Evolutionary conservation across 2,113 vertebrate genomes (phyloP), one percentile per base, ranked within the genome.

Genomic region (Neolamprologus ventralis): DNA sequence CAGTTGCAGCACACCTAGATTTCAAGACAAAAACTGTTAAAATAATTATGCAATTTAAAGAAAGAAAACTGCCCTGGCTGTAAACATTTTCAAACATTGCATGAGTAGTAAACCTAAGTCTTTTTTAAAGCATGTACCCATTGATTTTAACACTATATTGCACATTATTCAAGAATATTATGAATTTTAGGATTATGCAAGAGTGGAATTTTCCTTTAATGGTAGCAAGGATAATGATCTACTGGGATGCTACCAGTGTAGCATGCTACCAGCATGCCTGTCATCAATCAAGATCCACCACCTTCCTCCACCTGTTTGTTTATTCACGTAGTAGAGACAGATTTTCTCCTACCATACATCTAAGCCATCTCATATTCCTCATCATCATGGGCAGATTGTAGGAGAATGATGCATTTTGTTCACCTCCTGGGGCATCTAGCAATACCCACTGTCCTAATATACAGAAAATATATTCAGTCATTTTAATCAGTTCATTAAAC

Each of bases 291-390:
- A 6, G 81, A 82, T 16, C 86, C 54, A 54, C 53, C 86, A 89
- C 51, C 85, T 80, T 51, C 79, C 17, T 80, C 23, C 84, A 82
- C 85, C 9, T 90, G 83, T 90, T 85, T 85, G 82, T 89, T 81
- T 75, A 35, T 65, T 92, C 71, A 81, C 31, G 6, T 13, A 5
- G 49, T n/a, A 10, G 57, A 45, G 3, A 37, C 57, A 10, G 13
- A 65, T 2, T 23, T 57, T 31, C 55, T 73, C 47, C 58, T 5
- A 3, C 7, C 28, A 11, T 33, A 33, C 26, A 57, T 28, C 80
- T 47, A 51, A 51, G 17, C 6, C 45, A n/a, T 7, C 51, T 35
- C 51, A 13, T 17, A 47, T 21, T 26, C 37, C n/a, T 54, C 19
- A 37, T 86, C 31, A 57, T 42, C 40, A 7, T 26, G 6, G 28